Percentiles rank a stretch among this genome's conserved stretches.
Conservation (phyloP, 2,888 invertebrate species). For the Aleiodes testaceus region DNA sequence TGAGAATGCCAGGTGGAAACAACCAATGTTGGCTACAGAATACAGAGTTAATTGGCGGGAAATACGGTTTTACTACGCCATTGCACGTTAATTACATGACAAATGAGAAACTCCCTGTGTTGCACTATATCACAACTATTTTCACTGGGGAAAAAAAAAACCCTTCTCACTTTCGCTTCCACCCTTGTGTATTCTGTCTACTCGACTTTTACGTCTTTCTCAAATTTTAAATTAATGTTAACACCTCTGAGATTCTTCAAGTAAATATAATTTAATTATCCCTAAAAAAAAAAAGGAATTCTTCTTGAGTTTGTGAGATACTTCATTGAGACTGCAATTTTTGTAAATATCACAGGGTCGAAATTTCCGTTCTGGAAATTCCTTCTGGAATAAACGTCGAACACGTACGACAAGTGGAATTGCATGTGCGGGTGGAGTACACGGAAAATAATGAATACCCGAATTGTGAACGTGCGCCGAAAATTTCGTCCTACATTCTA, state of each 20-base stretch:
- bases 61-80: constrained; percentile 30
- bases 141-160: constrained; percentile 1
- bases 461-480: constrained; percentile 38
- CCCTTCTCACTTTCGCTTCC: constrained; percentile 26
- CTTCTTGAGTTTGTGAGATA: too few species aligned
- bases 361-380: too few species aligned
- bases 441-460: constrained; percentile 40
- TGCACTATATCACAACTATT: background rate
- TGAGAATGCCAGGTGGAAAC: constrained; percentile 11
- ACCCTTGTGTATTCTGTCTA: constrained; percentile 6
- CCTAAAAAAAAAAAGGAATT: too few species aligned
- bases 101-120: constrained; percentile 44
- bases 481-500: constrained; percentile 35
- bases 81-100: constrained; percentile 46
- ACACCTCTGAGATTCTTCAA: constrained; percentile 5
- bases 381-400: background rate
- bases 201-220: constrained; percentile 24
- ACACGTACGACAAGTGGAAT: constrained; percentile 14
- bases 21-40: constrained; percentile 5
- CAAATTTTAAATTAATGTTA: constrained; percentile 33
- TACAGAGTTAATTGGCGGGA: constrained; percentile 4
- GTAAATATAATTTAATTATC: background rate
- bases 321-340: too few species aligned
- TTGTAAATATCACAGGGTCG: too few species aligned
- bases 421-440: constrained; percentile 39